These are phyloP conservation scores for Orthosia gothica DNA, from an alignment of 2,888 invertebrate genomes.

Conservation along the genomic window DNA sequence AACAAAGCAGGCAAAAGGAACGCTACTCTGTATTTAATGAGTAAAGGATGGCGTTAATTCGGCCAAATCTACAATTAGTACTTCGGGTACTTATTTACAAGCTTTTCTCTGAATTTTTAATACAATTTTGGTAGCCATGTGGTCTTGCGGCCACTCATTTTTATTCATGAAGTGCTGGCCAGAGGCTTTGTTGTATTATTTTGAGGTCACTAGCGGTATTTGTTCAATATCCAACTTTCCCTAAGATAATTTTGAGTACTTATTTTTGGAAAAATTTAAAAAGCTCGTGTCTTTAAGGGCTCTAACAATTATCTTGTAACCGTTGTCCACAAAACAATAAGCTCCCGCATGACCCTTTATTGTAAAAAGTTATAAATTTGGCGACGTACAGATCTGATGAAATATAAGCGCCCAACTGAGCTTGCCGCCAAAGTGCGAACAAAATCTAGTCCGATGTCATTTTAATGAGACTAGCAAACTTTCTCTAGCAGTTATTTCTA, in stretches of 20 bases:
- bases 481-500: conserved; percentile 51
- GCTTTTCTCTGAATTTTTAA: conserved; percentile 33
- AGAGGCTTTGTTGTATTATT: conserved; percentile 13
- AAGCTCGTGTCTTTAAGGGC: not conserved
- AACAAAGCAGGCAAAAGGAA: conserved; percentile 21
- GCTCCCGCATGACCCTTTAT: no score
- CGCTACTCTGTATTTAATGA: conserved; percentile 27
- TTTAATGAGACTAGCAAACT: conserved; percentile 27
- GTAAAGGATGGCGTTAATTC: conserved; percentile 36
- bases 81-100: conserved; percentile 30
- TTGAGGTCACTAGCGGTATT: conserved; percentile 2
- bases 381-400: not conserved
- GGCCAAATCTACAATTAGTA: conserved; percentile 47
- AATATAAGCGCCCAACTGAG: not conserved
- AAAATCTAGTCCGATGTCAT: conserved; percentile 18
- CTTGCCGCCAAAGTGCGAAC: not conserved
- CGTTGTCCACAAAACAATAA: not conserved
- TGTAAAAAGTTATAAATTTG: not conserved
- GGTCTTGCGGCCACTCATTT: conserved; percentile 34
- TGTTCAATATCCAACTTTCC: not conserved
- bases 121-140: conserved; percentile 24
- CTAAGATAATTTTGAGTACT: not conserved
- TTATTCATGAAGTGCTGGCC: conserved; percentile 44
- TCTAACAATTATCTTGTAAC: not conserved
- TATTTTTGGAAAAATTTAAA: conserved; percentile 1